Percentiles rank a stretch among this genome's conserved stretches.
Evolutionary conservation across 2,797 vertebrate species (phyloP).

Genomic region (Enteromius viviparus): DNA sequence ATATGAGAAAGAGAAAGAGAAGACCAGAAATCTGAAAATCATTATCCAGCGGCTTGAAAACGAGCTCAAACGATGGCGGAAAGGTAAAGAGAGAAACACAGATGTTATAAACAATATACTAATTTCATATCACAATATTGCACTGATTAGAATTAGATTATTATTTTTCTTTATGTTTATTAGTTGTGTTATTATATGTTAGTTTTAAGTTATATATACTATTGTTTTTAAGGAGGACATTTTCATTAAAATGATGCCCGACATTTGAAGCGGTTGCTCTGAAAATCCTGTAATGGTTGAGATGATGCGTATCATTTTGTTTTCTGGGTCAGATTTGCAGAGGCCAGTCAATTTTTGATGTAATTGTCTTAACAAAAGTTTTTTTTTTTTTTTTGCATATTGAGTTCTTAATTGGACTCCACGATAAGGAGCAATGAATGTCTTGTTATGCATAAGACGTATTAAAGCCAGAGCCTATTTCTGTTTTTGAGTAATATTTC

Average conservation of each 20-base stretch:
- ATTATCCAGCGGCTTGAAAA: slow-evolving; percentile 74
- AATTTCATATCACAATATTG: too few species aligned
- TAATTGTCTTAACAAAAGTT: slow-evolving; percentile 31
- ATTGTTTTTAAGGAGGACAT: neutral
- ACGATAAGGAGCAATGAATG: neutral
- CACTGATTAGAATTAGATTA: neutral
- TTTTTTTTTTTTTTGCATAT: neutral
- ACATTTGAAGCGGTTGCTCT: neutral
- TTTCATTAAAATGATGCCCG: neutral
- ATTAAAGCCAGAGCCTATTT: neutral
- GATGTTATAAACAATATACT: neutral
- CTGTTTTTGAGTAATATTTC: slow-evolving; percentile 18
- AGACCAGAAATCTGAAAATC: slow-evolving; percentile 67
- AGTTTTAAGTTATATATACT: neutral
- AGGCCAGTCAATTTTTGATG: slow-evolving; percentile 25
- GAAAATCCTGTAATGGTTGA: neutral
- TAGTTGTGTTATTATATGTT: neutral
- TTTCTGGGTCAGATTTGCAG: slow-evolving; percentile 2
- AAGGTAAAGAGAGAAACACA: slow-evolving; percentile 63
- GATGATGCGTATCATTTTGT: neutral
- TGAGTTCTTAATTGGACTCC: neutral
- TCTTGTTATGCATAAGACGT: neutral
- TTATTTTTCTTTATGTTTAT: neutral
- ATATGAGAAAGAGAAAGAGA: slow-evolving; percentile 93
- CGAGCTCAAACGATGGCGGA: slow-evolving; percentile 77